Evolutionary conservation across 2,113 vertebrate species (phyloP), one percentile per base, ranked within the genome.

Genomic region (Andinoacara biseriatus): DNA sequence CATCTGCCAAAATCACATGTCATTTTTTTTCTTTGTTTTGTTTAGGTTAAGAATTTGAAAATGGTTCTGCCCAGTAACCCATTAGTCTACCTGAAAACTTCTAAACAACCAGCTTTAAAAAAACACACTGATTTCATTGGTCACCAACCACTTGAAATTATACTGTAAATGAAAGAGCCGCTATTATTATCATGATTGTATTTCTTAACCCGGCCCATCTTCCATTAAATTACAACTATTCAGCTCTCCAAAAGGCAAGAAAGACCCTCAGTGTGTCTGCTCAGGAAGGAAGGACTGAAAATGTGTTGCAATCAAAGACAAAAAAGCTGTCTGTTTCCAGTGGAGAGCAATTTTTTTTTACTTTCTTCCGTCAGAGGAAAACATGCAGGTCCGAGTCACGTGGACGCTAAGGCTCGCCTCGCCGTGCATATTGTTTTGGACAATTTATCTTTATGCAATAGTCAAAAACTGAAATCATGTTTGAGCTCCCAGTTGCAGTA

Each of bases 401-500:
- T 10, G 46, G 22, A 46, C 43, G 0, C 40, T 10, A 46, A 46
- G 22, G 63, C 14, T 74, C 82, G 82, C 59, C 38, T 49, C 40
- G 13, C 52, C 58, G 24, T 33, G 57, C 15, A 59, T 10, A 29
- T 31, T 54, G 59, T 76, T 75, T 61, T 60, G 58, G 31, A 65
- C 18, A 38, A 52, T 62, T 81, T 35, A 72, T 86, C 61, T 67
- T 67, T 8, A 75, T 82, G 58, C 82, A 59, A 83, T 79, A 40
- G 35, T 67, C 29, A 77, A 49, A 85, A 83, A 49, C 29, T 18
- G 18, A 76, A 56, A 79, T 76, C 17, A 61, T 58, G 13, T 78
- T 80, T 72, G n/a, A 85, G 77, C 58, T 15, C 52, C 58, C 65
- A 74, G 20, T 49, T 78, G 81, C 72, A 52, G 76, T 17, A 24